These are phyloP conservation scores for Clarias macrocephalus DNA, from an alignment of 2,113 vertebrate genomes.

Conservation along the genomic window DNA sequence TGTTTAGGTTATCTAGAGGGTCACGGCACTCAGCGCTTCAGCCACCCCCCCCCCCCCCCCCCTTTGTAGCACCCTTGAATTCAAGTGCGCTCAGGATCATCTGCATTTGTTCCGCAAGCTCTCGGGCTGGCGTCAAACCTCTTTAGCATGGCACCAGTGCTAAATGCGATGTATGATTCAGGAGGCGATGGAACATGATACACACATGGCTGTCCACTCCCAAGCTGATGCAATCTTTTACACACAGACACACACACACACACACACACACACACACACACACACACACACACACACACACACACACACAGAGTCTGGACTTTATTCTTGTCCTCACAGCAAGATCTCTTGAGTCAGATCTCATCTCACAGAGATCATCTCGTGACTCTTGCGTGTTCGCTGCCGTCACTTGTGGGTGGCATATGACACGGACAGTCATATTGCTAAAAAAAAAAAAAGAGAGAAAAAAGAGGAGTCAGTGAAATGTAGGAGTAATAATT, in stretches of 20 bases:
- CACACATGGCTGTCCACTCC: not conserved
- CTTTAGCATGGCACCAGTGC: not conserved
- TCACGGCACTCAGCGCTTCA: not conserved
- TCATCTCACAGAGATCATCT: not conserved
- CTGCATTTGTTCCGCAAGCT: not conserved
- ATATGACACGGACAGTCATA: conserved; percentile 11
- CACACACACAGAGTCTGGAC: not conserved
- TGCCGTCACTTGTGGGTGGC: conserved; percentile 4
- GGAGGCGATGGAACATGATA: not conserved
- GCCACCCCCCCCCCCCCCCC: too few species aligned
- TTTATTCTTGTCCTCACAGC: not conserved
- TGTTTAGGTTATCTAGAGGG: not conserved
- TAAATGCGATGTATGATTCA: conserved; percentile 11
- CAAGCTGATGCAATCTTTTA: not conserved
- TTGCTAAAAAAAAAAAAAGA: not conserved
- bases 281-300: conserved; percentile 1
- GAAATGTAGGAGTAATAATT: not conserved
- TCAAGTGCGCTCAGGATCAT: not conserved
- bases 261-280: not conserved
- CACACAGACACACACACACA: conserved; percentile 4
- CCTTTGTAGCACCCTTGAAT: not conserved
- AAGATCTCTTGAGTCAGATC: conserved; percentile 18
- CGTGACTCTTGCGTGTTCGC: not conserved
- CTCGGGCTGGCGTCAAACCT: not conserved
- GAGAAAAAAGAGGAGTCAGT: not conserved